Conservation (phyloP, 1,140 invertebrate genomes). For the Stegodyphus dumicola region DNA sequence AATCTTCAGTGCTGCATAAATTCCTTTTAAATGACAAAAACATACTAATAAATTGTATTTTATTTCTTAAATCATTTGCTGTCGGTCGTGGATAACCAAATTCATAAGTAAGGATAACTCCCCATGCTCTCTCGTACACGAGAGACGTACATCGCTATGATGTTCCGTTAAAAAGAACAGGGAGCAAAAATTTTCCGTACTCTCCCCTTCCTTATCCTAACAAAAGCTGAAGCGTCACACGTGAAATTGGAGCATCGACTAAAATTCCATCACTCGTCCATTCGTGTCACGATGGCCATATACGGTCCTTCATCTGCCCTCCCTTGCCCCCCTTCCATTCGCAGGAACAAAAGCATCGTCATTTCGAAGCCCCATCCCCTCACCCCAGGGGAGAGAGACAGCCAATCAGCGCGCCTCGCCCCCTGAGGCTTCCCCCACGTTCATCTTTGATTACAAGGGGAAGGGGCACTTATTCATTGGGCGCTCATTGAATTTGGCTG, state of each 20-base stretch:
- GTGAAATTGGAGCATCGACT: slow-evolving; percentile 43
- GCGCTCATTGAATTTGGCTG: slow-evolving; percentile 59
- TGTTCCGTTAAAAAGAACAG: slow-evolving; percentile 16
- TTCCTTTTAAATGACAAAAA: too few relatives aligned
- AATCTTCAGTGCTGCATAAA: too few relatives aligned
- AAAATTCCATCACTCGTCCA: slow-evolving; percentile 59
- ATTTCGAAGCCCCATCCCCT: not conserved
- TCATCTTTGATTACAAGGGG: slow-evolving; percentile 54
- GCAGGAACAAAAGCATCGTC: slow-evolving; percentile 36
- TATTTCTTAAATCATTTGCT: too few relatives aligned
- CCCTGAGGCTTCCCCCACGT: slow-evolving; percentile 16
- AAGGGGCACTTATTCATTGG: slow-evolving; percentile 52
- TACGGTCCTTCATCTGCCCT: not conserved
- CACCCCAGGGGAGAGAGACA: slow-evolving; percentile 9
- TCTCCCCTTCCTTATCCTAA: not conserved
- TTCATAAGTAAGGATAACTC: too few relatives aligned
- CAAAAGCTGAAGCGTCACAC: slow-evolving; percentile 16
- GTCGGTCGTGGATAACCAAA: too few relatives aligned
- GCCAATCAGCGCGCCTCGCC: slow-evolving; percentile 46
- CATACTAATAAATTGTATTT: too few relatives aligned
- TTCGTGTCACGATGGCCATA: slow-evolving; percentile 36
- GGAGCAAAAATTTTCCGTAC: not conserved
- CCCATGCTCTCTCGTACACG: too few relatives aligned
- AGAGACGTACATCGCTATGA: not conserved
- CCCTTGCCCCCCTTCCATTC: too few relatives aligned